Conservation (phyloP, 2,797 vertebrate species). For the Mormyrops boulengeri region DNA sequence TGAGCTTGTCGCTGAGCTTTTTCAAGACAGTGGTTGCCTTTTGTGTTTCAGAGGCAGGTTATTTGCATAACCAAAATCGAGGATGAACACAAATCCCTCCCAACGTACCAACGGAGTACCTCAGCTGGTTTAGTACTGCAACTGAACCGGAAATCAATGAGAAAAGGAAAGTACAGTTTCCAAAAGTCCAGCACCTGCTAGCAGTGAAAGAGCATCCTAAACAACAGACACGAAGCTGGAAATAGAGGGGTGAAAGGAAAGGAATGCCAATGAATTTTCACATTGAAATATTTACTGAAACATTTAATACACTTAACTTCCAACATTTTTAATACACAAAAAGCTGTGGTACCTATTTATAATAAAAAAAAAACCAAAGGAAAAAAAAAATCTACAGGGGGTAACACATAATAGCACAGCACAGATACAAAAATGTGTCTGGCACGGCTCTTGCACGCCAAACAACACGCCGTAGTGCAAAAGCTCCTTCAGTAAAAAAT, state of each 20-base stretch:
- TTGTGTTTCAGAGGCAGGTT: not conserved
- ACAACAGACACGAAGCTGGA: not conserved
- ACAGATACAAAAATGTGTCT: slow-evolving; percentile 63
- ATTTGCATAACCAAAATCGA: not conserved
- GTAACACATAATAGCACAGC: slow-evolving; percentile 66
- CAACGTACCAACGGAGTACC: not conserved
- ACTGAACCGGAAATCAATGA: not conserved
- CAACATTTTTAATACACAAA: slow-evolving; percentile 71
- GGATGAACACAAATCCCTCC: not conserved
- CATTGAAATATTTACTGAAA: slow-evolving; percentile 78
- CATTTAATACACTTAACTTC: slow-evolving; percentile 76
- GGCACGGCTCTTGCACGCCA: slow-evolving; percentile 51
- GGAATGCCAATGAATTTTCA: slow-evolving; percentile 43
- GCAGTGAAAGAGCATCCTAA: not conserved
- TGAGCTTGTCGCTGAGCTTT: not conserved
- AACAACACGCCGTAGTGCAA: slow-evolving; percentile 38
- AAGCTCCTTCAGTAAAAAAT: slow-evolving; percentile 61
- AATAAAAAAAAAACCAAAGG: slow-evolving; percentile 38
- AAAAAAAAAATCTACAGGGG: slow-evolving; percentile 53
- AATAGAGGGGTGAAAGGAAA: slow-evolving; percentile 30
- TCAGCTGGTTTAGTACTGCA: not conserved
- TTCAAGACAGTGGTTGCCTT: not conserved
- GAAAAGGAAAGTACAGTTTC: not conserved
- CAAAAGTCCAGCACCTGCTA: not conserved
- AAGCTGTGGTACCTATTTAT: slow-evolving; percentile 52